Percentiles rank a stretch among this genome's conserved stretches.
Evolutionary conservation across 2,113 vertebrate species (phyloP).

Genomic region (Gnathonemus echidnorhynchus): DNA sequence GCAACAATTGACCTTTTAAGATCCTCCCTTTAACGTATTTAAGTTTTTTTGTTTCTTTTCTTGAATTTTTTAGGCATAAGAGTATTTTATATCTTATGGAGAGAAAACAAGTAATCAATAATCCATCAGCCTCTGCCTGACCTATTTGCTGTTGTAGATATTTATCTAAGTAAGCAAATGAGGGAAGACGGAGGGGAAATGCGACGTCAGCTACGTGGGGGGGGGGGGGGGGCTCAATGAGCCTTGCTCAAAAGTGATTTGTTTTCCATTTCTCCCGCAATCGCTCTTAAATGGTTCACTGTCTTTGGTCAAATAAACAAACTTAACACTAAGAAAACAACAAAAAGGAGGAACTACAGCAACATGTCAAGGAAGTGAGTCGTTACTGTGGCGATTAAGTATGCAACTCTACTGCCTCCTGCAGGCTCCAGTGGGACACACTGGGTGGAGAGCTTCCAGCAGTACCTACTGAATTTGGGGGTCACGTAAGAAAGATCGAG

Average conservation of each 20-base stretch:
- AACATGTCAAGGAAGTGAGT: background rate
- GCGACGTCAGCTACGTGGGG: conserved; percentile 36
- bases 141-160: conserved; percentile 48
- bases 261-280: conserved; percentile 39
- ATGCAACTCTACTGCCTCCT: background rate
- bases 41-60: background rate
- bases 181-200: conserved; percentile 32
- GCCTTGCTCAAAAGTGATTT: conserved; percentile 46
- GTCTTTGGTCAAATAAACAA: conserved; percentile 27
- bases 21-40: background rate
- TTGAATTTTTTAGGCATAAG: background rate
- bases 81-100: background rate
- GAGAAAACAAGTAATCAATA: conserved; percentile 41
- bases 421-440: background rate
- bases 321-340: conserved; percentile 18
- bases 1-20: background rate
- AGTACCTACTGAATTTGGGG: background rate
- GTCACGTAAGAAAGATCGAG: background rate
- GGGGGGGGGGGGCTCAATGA: conserved; percentile 54
- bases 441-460: background rate
- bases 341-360: background rate
- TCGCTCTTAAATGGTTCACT: conserved; percentile 32
- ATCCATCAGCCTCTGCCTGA: conserved; percentile 44
- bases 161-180: conserved; percentile 54
- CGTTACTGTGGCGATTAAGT: background rate